Evolutionary conservation across 2,797 vertebrate genomes (phyloP), one percentile per base, ranked within the genome.

Genomic region (Crocodylus rhombifer): DNA sequence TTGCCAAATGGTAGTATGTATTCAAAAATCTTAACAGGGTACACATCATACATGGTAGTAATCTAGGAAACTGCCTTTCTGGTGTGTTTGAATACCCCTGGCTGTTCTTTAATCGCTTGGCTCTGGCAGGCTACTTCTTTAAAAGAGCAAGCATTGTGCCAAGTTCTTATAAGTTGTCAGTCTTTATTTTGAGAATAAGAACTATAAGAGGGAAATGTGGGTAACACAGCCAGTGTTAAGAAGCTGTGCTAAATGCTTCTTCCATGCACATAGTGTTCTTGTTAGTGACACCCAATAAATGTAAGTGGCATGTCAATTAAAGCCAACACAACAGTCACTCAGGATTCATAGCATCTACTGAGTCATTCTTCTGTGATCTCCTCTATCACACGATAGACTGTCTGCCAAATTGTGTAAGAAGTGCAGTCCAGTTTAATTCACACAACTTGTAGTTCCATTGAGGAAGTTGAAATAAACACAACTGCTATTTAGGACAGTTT

Each of bases 81-180:
- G 82, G 16, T 82, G 77, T 87, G 80, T 57, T 80, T 93, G 88
- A 88, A 93, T 93, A 77, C 69, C 75, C 6, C 91, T 90, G 91
- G 88, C 76, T 62, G 14, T 56, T 36, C 36, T 75, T 20, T 91
- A 21, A 82, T 93, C 16, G 0, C 62, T 65, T 84, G 69, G 16
- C 57, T 80, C 65, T 80, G 83, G 51, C 85, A 89, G 85, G 74
- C 91, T 83, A 26, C 18, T 55, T 77, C 71, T 88, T 77, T 80
- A 80, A 87, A 51, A 79, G 62, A 86, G 10, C 51, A 61, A 82
- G 60, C 75, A 2, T 9, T 55, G n/a, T 91, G 88, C 91, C 91
- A 93, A 36, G 23, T 28, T 79, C 86, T 95, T 2, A 0, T 57
- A 75, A 84, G 84, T 80, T 86, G 82, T 90, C 6, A 0, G 4